Conservation (phyloP, 2,888 invertebrate genomes). For the Diarsia dahlii region DNA sequence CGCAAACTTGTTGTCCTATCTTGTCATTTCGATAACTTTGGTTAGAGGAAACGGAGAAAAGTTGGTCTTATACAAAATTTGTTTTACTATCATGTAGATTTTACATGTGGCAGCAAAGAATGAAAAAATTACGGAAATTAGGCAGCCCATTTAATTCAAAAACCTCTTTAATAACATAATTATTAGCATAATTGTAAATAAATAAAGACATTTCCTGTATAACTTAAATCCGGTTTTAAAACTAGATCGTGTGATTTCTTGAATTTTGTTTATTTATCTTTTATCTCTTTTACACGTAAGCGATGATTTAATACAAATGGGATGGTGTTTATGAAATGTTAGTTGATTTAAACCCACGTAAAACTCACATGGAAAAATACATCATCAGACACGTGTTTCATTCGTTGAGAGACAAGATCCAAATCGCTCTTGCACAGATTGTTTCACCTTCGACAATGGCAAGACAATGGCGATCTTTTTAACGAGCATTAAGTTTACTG, state of each 20-base stretch:
- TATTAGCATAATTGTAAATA: slow-evolving; percentile 7
- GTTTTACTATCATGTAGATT: too few relatives aligned
- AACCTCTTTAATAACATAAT: too few relatives aligned
- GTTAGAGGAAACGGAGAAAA: neutral
- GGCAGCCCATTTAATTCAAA: too few relatives aligned
- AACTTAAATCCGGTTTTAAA: slow-evolving; percentile 9
- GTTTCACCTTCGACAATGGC: neutral
- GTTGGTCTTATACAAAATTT: too few relatives aligned
- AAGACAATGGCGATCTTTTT: neutral
- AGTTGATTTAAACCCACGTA: slow-evolving; percentile 47
- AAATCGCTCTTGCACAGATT: neutral
- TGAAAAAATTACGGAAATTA: too few relatives aligned
- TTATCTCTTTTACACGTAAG: slow-evolving; percentile 29
- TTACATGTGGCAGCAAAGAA: too few relatives aligned
- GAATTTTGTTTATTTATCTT: slow-evolving; percentile 29
- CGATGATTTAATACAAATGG: slow-evolving; percentile 43
- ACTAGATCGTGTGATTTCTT: slow-evolving; percentile 12
- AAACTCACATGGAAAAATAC: slow-evolving; percentile 21
- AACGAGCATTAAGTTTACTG: neutral
- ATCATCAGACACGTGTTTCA: slow-evolving; percentile 10
- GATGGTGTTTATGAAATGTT: slow-evolving; percentile 28
- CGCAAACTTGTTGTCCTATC: too few relatives aligned
- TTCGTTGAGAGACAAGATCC: slow-evolving; percentile 37
- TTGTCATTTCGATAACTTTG: neutral
- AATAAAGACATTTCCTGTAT: neutral